These are phyloP conservation scores for Myoxocephalus aenaeus DNA, from an alignment of 2,797 vertebrate genomes.

Conservation along the genomic window DNA sequence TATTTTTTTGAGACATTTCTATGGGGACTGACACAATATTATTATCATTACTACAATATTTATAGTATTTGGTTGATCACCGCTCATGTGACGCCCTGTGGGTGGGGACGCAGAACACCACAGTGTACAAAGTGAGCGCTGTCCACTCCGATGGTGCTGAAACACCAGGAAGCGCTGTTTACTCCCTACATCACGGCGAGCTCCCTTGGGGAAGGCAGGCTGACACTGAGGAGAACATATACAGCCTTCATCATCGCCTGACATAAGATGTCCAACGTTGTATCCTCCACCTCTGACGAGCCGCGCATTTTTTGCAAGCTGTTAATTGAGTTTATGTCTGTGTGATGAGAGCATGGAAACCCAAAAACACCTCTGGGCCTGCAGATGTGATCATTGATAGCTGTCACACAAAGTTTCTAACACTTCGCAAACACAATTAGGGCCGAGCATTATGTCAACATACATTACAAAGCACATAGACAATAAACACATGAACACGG, in stretches of 20 bases:
- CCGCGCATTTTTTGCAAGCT: not conserved
- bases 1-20: not conserved
- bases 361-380: slow-evolving; percentile 45
- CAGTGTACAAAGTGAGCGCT: slow-evolving; percentile 72
- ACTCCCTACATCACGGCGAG: slow-evolving; percentile 36
- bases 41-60: not conserved
- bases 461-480: not conserved
- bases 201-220: not conserved
- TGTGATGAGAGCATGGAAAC: not conserved
- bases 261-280: not conserved
- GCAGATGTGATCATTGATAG: slow-evolving; percentile 45
- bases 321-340: slow-evolving; percentile 17
- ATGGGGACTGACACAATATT: not conserved
- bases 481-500: not conserved
- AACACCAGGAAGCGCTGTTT: slow-evolving; percentile 61
- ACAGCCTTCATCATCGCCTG: slow-evolving; percentile 22
- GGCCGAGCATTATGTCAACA: slow-evolving; percentile 1
- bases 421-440: slow-evolving; percentile 35
- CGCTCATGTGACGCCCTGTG: slow-evolving; percentile 53
- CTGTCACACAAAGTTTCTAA: slow-evolving; percentile 66
- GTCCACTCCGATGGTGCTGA: slow-evolving; percentile 85
- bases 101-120: slow-evolving; percentile 59
- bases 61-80: not conserved
- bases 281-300: not conserved
- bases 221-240: slow-evolving; percentile 25